Evolutionary conservation across 2,797 vertebrate genomes (phyloP).

Genomic region (Chiloscyllium punctatum): DNA sequence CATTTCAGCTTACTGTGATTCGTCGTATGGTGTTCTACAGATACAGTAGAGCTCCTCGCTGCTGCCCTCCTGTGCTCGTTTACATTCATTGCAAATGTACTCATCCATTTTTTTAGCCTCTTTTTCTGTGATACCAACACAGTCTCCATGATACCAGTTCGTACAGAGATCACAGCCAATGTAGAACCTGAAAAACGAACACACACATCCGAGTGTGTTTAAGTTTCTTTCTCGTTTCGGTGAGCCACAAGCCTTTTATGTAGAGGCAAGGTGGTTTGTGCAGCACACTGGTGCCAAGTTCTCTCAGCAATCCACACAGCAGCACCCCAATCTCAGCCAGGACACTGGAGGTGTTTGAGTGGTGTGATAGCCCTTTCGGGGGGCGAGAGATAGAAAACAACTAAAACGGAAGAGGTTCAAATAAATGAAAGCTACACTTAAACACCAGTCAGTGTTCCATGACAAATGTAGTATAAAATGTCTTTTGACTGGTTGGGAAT

Average conservation of each 20-base stretch:
- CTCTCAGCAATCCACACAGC: neutral
- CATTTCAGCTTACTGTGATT: conserved; percentile 77
- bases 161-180: conserved; percentile 97
- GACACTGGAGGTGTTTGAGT: neutral
- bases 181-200: conserved; percentile 80
- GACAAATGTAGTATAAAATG: neutral
- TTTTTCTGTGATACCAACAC: conserved; percentile 97
- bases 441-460: neutral
- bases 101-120: conserved; percentile 99
- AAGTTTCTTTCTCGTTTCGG: neutral
- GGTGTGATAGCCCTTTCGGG: neutral
- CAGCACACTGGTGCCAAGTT: neutral
- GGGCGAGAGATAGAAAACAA: neutral
- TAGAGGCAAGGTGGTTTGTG: neutral
- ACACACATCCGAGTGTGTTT: conserved; percentile 30
- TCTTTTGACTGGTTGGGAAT: neutral
- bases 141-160: conserved; percentile 98
- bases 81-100: conserved; percentile 97
- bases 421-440: neutral
- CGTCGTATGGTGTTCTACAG: conserved; percentile 96
- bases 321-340: neutral
- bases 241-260: neutral
- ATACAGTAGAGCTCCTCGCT: conserved; percentile 98
- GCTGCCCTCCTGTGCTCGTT: conserved; percentile 90
- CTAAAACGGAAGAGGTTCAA: neutral